Evolutionary conservation across 2,888 invertebrate species (phyloP).

Genomic region (Lysandra bellargus): DNA sequence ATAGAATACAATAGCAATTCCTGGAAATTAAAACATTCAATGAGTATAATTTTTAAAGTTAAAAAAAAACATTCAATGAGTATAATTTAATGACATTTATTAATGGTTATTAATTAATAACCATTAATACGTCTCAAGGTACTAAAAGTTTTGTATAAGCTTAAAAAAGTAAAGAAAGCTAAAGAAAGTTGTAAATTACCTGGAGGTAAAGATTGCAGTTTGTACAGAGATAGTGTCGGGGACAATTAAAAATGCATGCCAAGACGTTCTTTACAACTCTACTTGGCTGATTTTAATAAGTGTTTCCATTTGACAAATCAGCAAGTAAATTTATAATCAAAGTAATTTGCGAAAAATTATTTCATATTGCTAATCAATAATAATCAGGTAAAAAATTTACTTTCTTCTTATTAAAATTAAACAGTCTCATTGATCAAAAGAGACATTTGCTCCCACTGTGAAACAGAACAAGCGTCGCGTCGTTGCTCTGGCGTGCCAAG

Average conservation of each 20-base stretch:
- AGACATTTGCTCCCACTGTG: slow-evolving; percentile 34
- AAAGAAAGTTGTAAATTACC: neutral
- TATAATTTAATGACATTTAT: no score
- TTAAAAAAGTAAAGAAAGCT: neutral
- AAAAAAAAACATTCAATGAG: no score
- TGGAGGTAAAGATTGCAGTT: neutral
- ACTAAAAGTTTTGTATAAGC: neutral
- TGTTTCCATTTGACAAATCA: neutral
- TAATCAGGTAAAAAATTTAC: neutral
- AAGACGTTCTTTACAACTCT: neutral
- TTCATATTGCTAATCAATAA: no score
- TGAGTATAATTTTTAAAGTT: no score
- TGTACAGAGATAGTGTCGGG: neutral
- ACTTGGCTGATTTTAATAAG: neutral
- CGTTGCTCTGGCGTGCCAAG: slow-evolving; percentile 36
- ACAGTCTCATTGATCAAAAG: neutral
- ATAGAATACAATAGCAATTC: no score
- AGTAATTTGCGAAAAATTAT: neutral
- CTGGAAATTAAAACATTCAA: no score
- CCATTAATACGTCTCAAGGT: neutral
- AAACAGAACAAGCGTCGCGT: slow-evolving; percentile 39
- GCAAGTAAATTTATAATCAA: neutral
- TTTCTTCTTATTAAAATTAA: neutral
- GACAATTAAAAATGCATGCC: neutral
- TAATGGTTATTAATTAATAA: no score